phyloP scores from a whole-genome alignment of 2,888 invertebrate genomes.

The Thereva nobilitata region DNA sequence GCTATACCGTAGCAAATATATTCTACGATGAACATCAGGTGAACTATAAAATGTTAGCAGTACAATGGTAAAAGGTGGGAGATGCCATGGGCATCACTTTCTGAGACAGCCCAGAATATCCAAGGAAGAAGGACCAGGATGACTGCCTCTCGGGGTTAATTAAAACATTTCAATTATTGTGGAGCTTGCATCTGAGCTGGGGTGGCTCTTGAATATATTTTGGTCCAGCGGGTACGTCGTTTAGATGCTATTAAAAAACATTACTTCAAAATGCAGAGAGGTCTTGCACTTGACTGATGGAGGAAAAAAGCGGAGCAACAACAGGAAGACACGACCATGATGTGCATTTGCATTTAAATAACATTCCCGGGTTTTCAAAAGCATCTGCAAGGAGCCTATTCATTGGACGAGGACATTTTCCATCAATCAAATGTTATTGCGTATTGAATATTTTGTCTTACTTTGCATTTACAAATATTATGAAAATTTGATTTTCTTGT shows the following conservation, averaged over 20 bases:
- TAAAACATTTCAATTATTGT: constrained; percentile 24
- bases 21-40: too few relatives aligned
- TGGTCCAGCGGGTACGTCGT: constrained; percentile 18
- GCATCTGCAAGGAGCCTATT: too few relatives aligned
- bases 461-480: too few relatives aligned
- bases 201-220: constrained; percentile 3
- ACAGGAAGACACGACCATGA: constrained; percentile 3
- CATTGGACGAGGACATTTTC: too few relatives aligned
- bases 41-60: too few relatives aligned
- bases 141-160: constrained; percentile 18
- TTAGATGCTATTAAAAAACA: constrained; percentile 31
- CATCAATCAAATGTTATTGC: too few relatives aligned
- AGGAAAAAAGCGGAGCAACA: constrained; percentile 14
- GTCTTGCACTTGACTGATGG: constrained; percentile 26
- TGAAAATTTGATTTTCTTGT: too few relatives aligned
- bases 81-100: background rate
- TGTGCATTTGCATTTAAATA: constrained; percentile 32
- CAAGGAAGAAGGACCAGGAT: background rate
- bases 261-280: background rate
- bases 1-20: constrained; percentile 16
- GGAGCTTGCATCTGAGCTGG: background rate
- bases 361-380: constrained; percentile 8
- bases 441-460: too few relatives aligned
- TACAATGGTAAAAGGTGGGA: background rate
- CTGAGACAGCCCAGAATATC: background rate